Evolutionary conservation across 2,113 vertebrate genomes (phyloP).

Genomic region (Eira barbara): DNA sequence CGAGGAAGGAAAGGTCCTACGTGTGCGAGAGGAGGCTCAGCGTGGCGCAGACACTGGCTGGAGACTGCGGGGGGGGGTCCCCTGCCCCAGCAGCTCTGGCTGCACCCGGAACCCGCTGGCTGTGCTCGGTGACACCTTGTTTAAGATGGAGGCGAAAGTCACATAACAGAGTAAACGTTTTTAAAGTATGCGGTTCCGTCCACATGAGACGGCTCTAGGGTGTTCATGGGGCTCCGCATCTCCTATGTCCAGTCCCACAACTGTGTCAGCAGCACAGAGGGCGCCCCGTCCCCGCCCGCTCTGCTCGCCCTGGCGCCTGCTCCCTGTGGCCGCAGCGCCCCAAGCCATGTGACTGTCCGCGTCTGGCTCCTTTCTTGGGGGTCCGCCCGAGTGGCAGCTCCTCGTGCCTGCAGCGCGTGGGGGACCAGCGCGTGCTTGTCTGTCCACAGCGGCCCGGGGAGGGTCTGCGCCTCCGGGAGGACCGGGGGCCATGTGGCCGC

Average conservation of each 20-base stretch:
- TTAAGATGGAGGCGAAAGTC: neutral
- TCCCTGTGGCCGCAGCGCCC: accelerated
- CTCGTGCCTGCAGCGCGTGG: too few relatives aligned
- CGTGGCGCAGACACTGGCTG: accelerated
- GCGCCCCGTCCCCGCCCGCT: accelerated
- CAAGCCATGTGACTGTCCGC: neutral
- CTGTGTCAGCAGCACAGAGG: accelerated
- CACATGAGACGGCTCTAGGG: accelerated
- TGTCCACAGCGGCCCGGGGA: neutral
- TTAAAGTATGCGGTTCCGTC: neutral
- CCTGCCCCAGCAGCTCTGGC: neutral
- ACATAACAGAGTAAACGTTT: neutral
- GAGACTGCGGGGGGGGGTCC: too few relatives aligned
- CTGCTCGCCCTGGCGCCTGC: neutral
- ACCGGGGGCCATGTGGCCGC: accelerated
- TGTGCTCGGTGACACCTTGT: neutral
- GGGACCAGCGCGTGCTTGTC: too few relatives aligned
- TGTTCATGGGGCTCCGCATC: accelerated
- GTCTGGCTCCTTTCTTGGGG: neutral
- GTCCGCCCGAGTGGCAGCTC: too few relatives aligned
- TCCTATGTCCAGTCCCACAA: neutral
- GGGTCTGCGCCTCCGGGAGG: accelerated
- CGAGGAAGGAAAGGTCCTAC: accelerated
- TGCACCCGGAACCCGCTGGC: accelerated
- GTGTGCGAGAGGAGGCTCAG: neutral